Conservation (phyloP, 2,113 vertebrate species). For the Varanus salvator region DNA sequence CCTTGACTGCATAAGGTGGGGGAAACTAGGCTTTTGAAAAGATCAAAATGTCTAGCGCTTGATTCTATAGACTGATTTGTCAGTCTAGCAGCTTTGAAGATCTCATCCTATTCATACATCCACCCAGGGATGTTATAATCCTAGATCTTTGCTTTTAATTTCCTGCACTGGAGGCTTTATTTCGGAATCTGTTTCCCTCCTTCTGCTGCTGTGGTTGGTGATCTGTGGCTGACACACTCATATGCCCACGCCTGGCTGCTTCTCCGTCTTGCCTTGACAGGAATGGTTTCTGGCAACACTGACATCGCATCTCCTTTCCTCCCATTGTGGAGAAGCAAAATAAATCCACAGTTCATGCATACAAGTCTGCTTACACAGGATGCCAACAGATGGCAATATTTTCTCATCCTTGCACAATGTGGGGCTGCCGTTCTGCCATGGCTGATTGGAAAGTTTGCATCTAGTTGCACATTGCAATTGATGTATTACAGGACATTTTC, state of each 20-base stretch:
- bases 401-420: constrained; percentile 61
- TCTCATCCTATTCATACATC: background rate
- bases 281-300: accelerated
- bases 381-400: constrained; percentile 83
- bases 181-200: background rate
- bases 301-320: background rate
- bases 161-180: background rate
- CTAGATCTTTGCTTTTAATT: background rate
- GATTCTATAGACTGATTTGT: background rate
- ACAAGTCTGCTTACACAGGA: constrained; percentile 60
- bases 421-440: constrained; percentile 28
- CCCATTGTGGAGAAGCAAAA: constrained; percentile 39
- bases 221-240: background rate
- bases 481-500: background rate
- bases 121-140: background rate
- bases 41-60: background rate
- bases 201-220: background rate
- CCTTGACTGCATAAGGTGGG: background rate
- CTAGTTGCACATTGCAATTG: background rate
- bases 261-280: background rate
- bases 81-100: background rate
- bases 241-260: background rate
- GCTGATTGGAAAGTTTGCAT: background rate
- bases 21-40: background rate
- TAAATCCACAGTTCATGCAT: background rate